Evolutionary conservation across 2,888 invertebrate genomes (phyloP), one percentile per base, ranked within the genome.

Genomic region (Argynnis bischoffii): DNA sequence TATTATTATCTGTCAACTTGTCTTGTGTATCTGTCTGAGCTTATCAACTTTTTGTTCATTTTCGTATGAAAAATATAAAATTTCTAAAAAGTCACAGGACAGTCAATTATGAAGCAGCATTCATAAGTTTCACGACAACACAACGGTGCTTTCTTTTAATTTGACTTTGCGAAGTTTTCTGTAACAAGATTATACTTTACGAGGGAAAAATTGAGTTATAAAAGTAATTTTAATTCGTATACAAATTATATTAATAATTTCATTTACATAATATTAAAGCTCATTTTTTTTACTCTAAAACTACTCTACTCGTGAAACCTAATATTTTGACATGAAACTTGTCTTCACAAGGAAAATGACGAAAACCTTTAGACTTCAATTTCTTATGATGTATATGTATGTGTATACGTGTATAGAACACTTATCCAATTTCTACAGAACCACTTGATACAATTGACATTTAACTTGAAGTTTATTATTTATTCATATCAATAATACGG

Each of bases 111-210:
- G 79, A 77, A 83, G 85, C 84, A 84, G 81, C 83, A 86, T 86
- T 87, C 84, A 84, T 83, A 84, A 76, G 76, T 78, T 77, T 69
- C 69, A 72, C 69, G 63, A 69, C 74, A 73, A 73, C 69, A 75
- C 74, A 76, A 75, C 71, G 60, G 69, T 77, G 75, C 77, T 74
- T 84, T 80, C 81, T 84, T 88, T 90, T 88, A 88, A 90, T 89
- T 88, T 78, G 79, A 77, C 84, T 88, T 89, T 90, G 87, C 90
- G 87, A 88, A 91, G 90, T 87, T 85, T 80, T 81, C 79, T 81
- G 72, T 89, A 90, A 92, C 90, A 85, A 87, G 88, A 90, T 92
- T 90, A 90, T 85, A 77, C 87, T 90, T 90, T 88, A 91, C 84
- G 88, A 83, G 83, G 77, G 80, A 84, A 81, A 87, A 90, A 90